Percentiles rank a stretch among this genome's conserved stretches.
These are phyloP conservation scores for Falco columbarius DNA, from an alignment of 2,797 vertebrate species.

Conservation along the genomic window DNA sequence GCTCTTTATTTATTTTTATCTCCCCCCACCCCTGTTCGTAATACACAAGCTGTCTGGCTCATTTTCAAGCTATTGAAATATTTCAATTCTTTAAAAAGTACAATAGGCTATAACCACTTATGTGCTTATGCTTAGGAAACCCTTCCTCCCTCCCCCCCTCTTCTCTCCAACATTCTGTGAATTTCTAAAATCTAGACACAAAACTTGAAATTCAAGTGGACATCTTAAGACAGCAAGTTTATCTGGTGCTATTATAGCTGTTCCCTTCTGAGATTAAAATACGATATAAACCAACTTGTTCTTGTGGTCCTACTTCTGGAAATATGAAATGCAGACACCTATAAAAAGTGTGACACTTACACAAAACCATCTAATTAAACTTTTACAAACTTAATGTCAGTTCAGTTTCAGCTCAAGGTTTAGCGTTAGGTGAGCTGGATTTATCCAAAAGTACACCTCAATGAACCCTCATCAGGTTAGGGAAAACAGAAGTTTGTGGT, in stretches of 20 bases:
- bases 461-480: not conserved
- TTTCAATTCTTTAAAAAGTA: constrained; percentile 30
- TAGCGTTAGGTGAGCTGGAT: not conserved
- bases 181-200: not conserved
- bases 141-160: not conserved
- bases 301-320: not conserved
- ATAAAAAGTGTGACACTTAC: not conserved
- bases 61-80: constrained; percentile 57
- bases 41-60: constrained; percentile 32
- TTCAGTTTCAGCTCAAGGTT: not conserved
- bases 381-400: not conserved
- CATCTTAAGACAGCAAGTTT: not conserved
- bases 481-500: not conserved
- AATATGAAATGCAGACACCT: not conserved
- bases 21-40: not conserved
- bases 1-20: constrained; percentile 50
- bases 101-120: constrained; percentile 39
- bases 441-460: not conserved
- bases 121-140: not conserved
- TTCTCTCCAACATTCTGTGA: not conserved
- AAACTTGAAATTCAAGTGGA: not conserved
- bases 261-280: not conserved
- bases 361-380: not conserved
- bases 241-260: not conserved
- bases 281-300: not conserved